phyloP scores from a whole-genome alignment of 2,113 vertebrate species.

The Melanotaenia duboulayi region DNA sequence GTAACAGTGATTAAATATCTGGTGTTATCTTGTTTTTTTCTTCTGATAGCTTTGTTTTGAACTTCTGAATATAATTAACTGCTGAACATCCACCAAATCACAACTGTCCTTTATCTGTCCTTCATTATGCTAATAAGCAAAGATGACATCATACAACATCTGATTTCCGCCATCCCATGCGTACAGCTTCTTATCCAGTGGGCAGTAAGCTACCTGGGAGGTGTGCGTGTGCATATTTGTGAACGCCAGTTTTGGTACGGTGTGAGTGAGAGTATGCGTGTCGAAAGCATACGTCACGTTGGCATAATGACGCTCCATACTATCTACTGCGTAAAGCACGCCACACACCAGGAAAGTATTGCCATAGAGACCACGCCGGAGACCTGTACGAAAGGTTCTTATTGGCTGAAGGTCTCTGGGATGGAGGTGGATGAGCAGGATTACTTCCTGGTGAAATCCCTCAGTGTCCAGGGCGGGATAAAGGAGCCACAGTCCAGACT shows the following conservation, averaged over 20 bases:
- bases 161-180: slow-evolving; percentile 96
- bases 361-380: slow-evolving; percentile 89
- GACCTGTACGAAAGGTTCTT: slow-evolving; percentile 90
- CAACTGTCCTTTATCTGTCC: neutral
- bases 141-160: slow-evolving; percentile 92
- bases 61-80: neutral
- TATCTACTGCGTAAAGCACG: slow-evolving; percentile 92
- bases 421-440: slow-evolving; percentile 90
- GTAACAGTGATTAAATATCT: neutral
- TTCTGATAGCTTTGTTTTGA: neutral
- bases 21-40: neutral
- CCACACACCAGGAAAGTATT: slow-evolving; percentile 96
- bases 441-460: slow-evolving; percentile 92
- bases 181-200: slow-evolving; percentile 92
- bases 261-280: slow-evolving; percentile 96
- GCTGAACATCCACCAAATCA: neutral
- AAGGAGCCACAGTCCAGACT: slow-evolving; percentile 94
- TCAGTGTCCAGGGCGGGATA: slow-evolving; percentile 92
- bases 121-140: slow-evolving; percentile 86
- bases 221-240: slow-evolving; percentile 89
- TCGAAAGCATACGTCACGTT: slow-evolving; percentile 96
- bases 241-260: slow-evolving; percentile 89
- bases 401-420: slow-evolving; percentile 89
- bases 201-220: slow-evolving; percentile 93
- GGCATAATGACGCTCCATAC: slow-evolving; percentile 86